Conservation (phyloP, 2,113 vertebrate species). For the Rhinoptilus africanus region DNA sequence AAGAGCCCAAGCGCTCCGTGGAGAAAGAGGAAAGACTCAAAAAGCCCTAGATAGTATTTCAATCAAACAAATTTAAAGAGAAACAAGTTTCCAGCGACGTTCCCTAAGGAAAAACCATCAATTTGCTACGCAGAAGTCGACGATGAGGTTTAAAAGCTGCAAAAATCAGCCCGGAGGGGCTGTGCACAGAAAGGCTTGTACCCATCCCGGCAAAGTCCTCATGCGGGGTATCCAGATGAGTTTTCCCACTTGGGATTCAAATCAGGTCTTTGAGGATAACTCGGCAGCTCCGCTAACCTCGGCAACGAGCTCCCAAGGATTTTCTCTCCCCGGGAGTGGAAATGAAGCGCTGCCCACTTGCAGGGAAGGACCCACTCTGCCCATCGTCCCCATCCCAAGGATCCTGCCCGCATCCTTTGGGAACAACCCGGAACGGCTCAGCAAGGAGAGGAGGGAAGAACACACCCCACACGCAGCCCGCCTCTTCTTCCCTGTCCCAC, state of each 20-base stretch:
- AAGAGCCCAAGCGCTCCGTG: background rate
- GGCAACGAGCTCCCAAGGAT: background rate
- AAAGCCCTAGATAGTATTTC: background rate
- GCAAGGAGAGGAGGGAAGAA: background rate
- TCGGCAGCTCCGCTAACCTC: rapidly evolving
- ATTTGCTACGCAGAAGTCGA: background rate
- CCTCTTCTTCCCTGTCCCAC: rapidly evolving
- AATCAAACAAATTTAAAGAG: background rate
- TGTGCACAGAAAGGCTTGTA: background rate
- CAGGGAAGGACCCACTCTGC: background rate
- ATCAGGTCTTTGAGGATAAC: background rate
- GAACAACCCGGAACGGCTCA: background rate
- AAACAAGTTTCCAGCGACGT: background rate
- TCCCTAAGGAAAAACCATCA: background rate
- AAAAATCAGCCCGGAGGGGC: background rate
- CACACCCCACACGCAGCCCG: rapidly evolving
- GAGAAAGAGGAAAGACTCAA: background rate
- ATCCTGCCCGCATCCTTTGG: background rate
- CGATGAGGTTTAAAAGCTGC: background rate
- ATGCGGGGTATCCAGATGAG: background rate
- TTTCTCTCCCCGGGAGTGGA: too few species aligned
- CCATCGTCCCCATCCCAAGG: background rate
- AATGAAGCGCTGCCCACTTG: background rate
- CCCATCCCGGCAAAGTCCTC: background rate
- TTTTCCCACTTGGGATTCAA: background rate